A percentile compares a stretch with the other conserved stretches of the same genome.
These are phyloP conservation scores for Oryzias melastigma DNA, from an alignment of 2,113 vertebrate species.

Conservation along the genomic window DNA sequence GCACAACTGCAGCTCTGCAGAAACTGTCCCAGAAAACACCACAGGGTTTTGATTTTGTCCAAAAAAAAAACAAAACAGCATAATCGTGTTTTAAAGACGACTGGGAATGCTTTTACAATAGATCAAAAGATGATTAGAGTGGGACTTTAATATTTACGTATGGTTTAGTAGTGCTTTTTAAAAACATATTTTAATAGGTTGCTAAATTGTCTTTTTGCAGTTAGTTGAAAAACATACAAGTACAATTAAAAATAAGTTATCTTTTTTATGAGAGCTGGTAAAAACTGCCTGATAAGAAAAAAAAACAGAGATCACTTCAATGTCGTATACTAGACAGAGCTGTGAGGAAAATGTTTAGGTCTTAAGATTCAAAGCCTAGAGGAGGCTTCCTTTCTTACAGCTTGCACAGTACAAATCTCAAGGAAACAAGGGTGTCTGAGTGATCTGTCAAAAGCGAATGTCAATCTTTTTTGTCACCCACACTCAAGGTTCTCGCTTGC, in stretches of 20 bases:
- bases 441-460: slow-evolving; percentile 74
- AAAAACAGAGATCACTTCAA: slow-evolving; percentile 45
- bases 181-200: no score
- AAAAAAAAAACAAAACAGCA: no score
- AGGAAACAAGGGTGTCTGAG: slow-evolving; percentile 64
- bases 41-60: no score
- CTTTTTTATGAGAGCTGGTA: slow-evolving; percentile 48
- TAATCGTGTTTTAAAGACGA: no score
- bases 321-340: slow-evolving; percentile 45
- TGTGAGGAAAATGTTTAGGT: slow-evolving; percentile 55
- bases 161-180: no score
- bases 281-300: slow-evolving; percentile 23
- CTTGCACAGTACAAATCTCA: slow-evolving; percentile 56
- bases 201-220: slow-evolving; percentile 27
- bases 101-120: no score
- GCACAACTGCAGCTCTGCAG: no score
- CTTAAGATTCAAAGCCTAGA: slow-evolving; percentile 52
- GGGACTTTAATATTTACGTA: no score
- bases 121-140: no score
- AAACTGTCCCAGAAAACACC: no score
- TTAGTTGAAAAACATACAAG: slow-evolving; percentile 51
- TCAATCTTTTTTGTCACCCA: slow-evolving; percentile 73
- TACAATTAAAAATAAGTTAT: slow-evolving; percentile 30
- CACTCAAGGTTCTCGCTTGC: slow-evolving; percentile 56
- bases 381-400: slow-evolving; percentile 51